Conservation (phyloP, 2,888 invertebrate species). For the Pollenia amentaria region DNA sequence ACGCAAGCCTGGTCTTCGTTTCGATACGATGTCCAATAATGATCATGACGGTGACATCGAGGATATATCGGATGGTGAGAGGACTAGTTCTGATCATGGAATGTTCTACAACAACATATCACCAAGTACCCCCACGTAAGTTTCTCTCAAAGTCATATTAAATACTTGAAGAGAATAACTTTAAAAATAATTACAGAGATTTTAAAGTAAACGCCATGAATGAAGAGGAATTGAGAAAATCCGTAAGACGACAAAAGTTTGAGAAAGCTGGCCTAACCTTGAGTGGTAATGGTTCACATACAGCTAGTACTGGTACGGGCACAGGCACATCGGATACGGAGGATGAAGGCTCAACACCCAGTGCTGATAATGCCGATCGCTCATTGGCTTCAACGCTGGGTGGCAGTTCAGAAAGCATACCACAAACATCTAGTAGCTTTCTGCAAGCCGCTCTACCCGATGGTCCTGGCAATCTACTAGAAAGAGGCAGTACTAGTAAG, state of each 20-base stretch:
- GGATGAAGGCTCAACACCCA: conserved; percentile 91
- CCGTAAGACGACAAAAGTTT: conserved; percentile 89
- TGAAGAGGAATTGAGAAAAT: conserved; percentile 92
- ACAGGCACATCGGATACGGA: conserved; percentile 91
- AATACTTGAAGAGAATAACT: neutral
- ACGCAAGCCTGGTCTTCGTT: conserved; percentile 83
- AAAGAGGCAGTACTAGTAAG: conserved; percentile 83
- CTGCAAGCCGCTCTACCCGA: conserved; percentile 84
- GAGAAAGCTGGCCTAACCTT: conserved; percentile 85
- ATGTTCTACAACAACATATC: conserved; percentile 89
- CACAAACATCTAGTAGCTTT: conserved; percentile 82
- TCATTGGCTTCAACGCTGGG: conserved; percentile 88
- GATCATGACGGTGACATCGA: conserved; percentile 95
- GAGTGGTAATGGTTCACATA: conserved; percentile 83
- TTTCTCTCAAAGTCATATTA: neutral
- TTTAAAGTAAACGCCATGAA: conserved; percentile 96
- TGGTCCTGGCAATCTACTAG: conserved; percentile 82
- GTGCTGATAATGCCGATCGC: conserved; percentile 92
- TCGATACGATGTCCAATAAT: conserved; percentile 88
- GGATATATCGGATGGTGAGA: conserved; percentile 93
- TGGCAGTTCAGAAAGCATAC: conserved; percentile 88
- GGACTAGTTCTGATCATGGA: conserved; percentile 90
- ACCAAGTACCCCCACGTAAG: conserved; percentile 84
- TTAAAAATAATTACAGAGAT: conserved; percentile 86
- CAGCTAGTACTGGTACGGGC: conserved; percentile 85